A percentile compares a stretch with the other conserved stretches of the same genome.
Evolutionary conservation across 2,797 vertebrate genomes (phyloP).

Genomic region (Sciurus vulgaris): DNA sequence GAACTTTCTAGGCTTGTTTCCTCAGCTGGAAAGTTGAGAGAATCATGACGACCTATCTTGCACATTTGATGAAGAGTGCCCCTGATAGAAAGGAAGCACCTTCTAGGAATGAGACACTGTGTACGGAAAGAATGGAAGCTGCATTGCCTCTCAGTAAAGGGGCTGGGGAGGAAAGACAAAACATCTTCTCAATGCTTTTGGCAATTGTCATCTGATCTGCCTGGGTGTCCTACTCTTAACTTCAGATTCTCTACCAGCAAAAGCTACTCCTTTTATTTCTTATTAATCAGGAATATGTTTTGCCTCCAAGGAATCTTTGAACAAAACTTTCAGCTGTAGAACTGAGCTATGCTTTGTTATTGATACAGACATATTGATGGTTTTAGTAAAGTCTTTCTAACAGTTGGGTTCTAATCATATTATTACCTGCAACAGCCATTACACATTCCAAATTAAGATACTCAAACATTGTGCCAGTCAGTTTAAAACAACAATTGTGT

Average conservation of each 20-base stretch:
- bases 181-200: not conserved
- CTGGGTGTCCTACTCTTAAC: not conserved
- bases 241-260: not conserved
- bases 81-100: not conserved
- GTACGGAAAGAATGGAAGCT: not conserved
- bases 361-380: not conserved
- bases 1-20: not conserved
- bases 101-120: not conserved
- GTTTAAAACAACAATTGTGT: slow-evolving; percentile 67
- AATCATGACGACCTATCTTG: not conserved
- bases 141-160: not conserved
- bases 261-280: slow-evolving; percentile 19
- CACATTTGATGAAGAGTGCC: not conserved
- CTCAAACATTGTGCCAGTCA: not conserved
- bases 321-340: not conserved
- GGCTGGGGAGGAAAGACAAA: not conserved
- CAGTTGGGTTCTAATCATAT: not conserved
- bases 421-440: not conserved
- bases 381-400: slow-evolving; percentile 55
- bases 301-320: not conserved
- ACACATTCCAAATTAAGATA: slow-evolving; percentile 59
- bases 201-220: not conserved
- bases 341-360: not conserved
- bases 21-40: not conserved
- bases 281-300: slow-evolving; percentile 20